phyloP scores from a whole-genome alignment of 2,888 invertebrate species.

The Troides aeacus region DNA sequence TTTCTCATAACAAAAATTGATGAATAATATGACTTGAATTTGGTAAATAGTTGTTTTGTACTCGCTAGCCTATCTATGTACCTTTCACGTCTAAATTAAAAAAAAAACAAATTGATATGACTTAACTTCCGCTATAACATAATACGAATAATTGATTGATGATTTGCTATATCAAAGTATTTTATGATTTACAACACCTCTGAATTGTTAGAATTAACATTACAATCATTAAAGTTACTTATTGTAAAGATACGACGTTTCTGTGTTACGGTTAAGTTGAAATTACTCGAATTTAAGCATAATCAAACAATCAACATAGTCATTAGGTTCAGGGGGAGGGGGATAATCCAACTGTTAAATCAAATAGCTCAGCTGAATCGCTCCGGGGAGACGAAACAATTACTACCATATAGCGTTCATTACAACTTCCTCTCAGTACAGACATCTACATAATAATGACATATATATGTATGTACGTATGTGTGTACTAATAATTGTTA shows the following conservation, averaged over 20 bases:
- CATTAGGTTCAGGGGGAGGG: conserved; percentile 35
- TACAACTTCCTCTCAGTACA: conserved; percentile 50
- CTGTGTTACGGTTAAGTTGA: not conserved
- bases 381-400: conserved; percentile 45
- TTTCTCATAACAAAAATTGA: too few relatives aligned
- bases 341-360: conserved; percentile 46
- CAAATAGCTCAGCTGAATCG: conserved; percentile 62
- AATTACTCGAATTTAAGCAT: conserved; percentile 34
- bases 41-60: too few relatives aligned
- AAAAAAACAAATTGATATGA: too few relatives aligned
- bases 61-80: too few relatives aligned
- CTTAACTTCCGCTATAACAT: too few relatives aligned
- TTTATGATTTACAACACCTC: too few relatives aligned
- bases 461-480: not conserved
- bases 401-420: conserved; percentile 58
- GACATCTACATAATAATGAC: conserved; percentile 36
- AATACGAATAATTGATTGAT: too few relatives aligned
- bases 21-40: too few relatives aligned
- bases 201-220: not conserved
- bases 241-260: not conserved
- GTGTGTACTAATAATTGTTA: too few relatives aligned
- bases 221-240: not conserved
- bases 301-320: conserved; percentile 34
- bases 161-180: too few relatives aligned
- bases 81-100: too few relatives aligned